Base-by-base conservation (phyloP, 1,140 invertebrate genomes). In the Drosophila novamexicana region DNA sequence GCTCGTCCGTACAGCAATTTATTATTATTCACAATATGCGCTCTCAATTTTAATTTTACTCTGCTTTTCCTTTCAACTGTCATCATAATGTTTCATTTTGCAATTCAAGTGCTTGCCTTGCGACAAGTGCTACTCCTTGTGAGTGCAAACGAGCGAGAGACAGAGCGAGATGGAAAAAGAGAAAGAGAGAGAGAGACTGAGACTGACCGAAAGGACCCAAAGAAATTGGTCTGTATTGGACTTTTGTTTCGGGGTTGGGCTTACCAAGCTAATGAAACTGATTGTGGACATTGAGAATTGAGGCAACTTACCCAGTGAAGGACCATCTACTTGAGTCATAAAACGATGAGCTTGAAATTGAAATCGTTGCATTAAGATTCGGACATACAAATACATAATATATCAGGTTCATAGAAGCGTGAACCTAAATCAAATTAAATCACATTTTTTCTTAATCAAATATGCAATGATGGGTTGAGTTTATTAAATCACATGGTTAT, bases 11-110 rank as follows among this genome's bases (percentile, higher is more conserved):
- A 36, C 57, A 69, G 67, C 79, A 88, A 88, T 86, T 86, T 74
- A 70, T 65, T 79, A 86, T 77, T 83, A 86, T 86, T 86, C 34
- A 59, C 59, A 70, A 70, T 59, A 44, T 75, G 44, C 50, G 50
- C 65, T 56, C 62, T 88, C 83, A 86, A 89, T 86, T 83, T 86
- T 69, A 79, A 80, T 83, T 68, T 62, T 76, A 50, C 44, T 14
- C 22, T 34, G 45, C 44, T 50, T 5, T 66, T 66, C 42, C 34
- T 54, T 39, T 64, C 59, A 70, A 75, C 72, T 83, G 81, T 77
- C 81, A 74, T 70, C 81, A 85, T 84, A 84, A 80, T 85, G 83
- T 79, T 88, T 82, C 76, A 88, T 86, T 77, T 86, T 83, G 70
- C 49, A 56, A 62, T 69, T 78, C 69, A 66, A 81, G 79, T 81